Evolutionary conservation across 2,888 invertebrate species (phyloP).

Genomic region (Polymixis lichenea): DNA sequence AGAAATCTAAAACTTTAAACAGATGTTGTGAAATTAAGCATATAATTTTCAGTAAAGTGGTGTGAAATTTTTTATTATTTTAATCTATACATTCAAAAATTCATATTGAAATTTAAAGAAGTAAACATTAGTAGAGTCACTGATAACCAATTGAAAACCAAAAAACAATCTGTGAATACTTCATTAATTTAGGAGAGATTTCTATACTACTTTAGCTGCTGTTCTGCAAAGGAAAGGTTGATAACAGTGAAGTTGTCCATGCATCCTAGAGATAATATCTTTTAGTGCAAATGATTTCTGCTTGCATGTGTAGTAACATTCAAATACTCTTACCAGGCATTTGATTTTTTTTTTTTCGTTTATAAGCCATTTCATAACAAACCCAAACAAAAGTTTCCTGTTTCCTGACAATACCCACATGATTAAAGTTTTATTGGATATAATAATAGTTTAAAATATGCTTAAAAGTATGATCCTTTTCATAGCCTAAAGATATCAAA

Average conservation of each 20-base stretch:
- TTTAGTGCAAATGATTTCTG: neutral
- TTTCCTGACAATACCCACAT: neutral
- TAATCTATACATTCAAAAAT: no score
- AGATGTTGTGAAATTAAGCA: constrained; percentile 1
- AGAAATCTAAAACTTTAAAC: neutral
- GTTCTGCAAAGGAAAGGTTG: neutral
- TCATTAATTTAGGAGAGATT: neutral
- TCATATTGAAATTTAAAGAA: no score
- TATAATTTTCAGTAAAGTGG: neutral
- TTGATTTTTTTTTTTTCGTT: neutral
- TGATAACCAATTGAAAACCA: neutral
- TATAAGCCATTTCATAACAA: neutral
- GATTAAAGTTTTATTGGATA: neutral
- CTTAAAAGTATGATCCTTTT: neutral
- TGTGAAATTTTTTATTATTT: neutral
- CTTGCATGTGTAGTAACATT: neutral
- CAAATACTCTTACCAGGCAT: neutral
- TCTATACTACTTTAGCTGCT: neutral
- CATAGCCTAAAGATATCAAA: neutral
- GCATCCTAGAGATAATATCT: neutral
- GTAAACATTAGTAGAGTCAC: no score
- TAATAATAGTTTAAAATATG: neutral
- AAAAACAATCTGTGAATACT: neutral
- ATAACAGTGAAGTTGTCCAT: neutral
- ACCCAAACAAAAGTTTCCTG: neutral